Base-by-base conservation (phyloP, 1,140 invertebrate species). In the Hycleus phaleratus region DNA sequence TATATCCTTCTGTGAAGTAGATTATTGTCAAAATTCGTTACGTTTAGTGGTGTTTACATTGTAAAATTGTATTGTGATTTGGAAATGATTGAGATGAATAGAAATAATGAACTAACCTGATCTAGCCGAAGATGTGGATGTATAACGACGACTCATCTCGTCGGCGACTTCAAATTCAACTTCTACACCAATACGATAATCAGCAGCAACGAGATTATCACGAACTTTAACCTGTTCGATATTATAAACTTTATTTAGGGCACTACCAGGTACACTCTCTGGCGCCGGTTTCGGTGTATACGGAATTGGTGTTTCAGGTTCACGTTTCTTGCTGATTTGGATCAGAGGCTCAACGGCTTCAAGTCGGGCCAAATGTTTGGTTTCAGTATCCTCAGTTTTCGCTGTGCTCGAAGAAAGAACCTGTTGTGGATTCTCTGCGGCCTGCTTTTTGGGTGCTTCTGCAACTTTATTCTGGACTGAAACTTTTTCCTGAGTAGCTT, bases 131-230 rank as follows among this genome's bases (percentile, higher is more conserved):
- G 59, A 58, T 49, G 40, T 32, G 12, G 65, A 68, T 45, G 64
- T 66, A 43, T 70, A 70, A 62, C 61, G 69, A 55, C 64, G 49
- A 64, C 69, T 71, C 69, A 71, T 71, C 10, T 71, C 68, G 65
- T 69, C 65, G 46, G 49, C 54, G 26, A 64, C 58, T 61, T 66
- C 68, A 51, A 71, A 62, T 63, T 68, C 65, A 57, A 67, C 64
- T 45, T 65, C 63, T 26, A 70, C 58, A 54, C 68, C 66, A 52
- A 69, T 58, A 53, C 65, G 66, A 51, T 56, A 64, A 63, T 68
- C 64, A 18, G 61, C 64, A 26, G 64, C 18, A 40, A 61, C 54
- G 24, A 59, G 12, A 54, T 9, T 54, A 53, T 65, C 58, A 57
- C 59, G 56, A 10, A 39, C 48, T 11, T 61, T 56, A 8, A 46